Conservation (phyloP, 2,888 invertebrate species). For the Standfussiana lucernea region DNA sequence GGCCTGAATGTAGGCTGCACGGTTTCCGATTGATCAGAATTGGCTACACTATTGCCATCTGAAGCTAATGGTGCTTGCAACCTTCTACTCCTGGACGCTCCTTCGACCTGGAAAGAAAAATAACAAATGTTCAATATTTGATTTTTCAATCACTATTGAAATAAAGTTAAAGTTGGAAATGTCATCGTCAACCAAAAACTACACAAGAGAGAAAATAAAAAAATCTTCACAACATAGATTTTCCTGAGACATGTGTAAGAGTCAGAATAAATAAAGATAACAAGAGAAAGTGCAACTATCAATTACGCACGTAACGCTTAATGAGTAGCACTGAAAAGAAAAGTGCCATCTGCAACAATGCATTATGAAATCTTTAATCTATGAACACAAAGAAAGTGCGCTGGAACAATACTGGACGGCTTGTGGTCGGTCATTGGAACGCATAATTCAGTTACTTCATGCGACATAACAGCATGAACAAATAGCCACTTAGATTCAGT, state of each 20-base stretch:
- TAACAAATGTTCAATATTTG: not conserved
- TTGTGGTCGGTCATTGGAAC: constrained; percentile 74
- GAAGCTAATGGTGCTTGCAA: constrained; percentile 73
- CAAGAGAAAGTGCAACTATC: constrained; percentile 59
- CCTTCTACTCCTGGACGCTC: constrained; percentile 78
- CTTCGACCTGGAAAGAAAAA: constrained; percentile 80
- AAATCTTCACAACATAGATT: constrained; percentile 31
- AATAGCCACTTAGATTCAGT: constrained; percentile 13
- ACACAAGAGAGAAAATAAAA: constrained; percentile 8
- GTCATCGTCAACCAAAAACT: not conserved
- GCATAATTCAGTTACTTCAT: constrained; percentile 72
- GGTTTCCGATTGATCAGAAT: constrained; percentile 72
- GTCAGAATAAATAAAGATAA: constrained; percentile 45
- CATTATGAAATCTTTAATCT: constrained; percentile 67
- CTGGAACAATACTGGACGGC: constrained; percentile 80
- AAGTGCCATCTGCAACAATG: constrained; percentile 67
- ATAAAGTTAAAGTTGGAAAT: not conserved
- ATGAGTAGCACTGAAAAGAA: constrained; percentile 64
- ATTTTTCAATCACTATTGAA: not conserved
- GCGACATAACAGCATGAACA: constrained; percentile 68
- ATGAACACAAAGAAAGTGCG: constrained; percentile 74
- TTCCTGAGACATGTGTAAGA: constrained; percentile 18
- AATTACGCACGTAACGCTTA: constrained; percentile 65
- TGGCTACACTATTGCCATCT: constrained; percentile 72
- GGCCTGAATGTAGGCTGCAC: constrained; percentile 77